Percentiles rank a stretch among this genome's conserved stretches.
These are phyloP conservation scores for Masnerella sp. DNA, from an alignment of 2,888 invertebrate genomes.

Conservation along the genomic window DNA sequence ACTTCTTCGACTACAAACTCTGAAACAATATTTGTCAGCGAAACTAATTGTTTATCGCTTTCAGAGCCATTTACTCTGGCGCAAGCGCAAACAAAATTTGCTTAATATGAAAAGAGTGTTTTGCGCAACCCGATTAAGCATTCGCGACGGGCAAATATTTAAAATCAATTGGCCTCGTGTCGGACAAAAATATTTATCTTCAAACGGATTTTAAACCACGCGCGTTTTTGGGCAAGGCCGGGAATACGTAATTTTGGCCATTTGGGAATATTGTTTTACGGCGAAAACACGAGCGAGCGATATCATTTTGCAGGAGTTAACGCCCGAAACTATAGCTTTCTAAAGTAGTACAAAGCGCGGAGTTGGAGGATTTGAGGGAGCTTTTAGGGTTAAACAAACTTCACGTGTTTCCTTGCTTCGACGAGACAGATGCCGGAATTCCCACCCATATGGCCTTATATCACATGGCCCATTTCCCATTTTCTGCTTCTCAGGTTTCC, in stretches of 20 bases:
- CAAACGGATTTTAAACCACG: conserved; percentile 22
- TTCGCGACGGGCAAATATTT: conserved; percentile 18
- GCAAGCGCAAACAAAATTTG: conserved; percentile 9
- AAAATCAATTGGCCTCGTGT: conserved; percentile 5
- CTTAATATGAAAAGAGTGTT: conserved; percentile 25
- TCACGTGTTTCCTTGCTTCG: conserved; percentile 63
- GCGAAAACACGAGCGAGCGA: conserved; percentile 30
- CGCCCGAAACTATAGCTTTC: conserved; percentile 34
- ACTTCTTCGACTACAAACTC: background rate
- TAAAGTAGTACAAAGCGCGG: conserved; percentile 44
- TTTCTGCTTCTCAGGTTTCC: conserved; percentile 48
- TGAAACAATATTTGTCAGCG: background rate
- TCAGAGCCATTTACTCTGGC: conserved; percentile 17
- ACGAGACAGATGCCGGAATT: conserved; percentile 64
- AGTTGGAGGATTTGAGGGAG: conserved; percentile 58
- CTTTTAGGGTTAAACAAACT: conserved; percentile 69
- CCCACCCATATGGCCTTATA: conserved; percentile 63
- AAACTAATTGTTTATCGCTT: conserved; percentile 17
- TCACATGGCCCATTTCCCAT: conserved; percentile 58
- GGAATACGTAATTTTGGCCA: conserved; percentile 36
- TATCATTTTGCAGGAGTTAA: conserved; percentile 52
- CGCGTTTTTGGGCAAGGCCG: conserved; percentile 16
- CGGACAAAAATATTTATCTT: conserved; percentile 21
- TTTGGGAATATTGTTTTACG: conserved; percentile 49
- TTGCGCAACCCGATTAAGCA: conserved; percentile 6